A percentile compares a stretch with the other conserved stretches of the same genome.
Evolutionary conservation across 2,797 vertebrate species (phyloP).

Genomic region (Vipera ursinii): DNA sequence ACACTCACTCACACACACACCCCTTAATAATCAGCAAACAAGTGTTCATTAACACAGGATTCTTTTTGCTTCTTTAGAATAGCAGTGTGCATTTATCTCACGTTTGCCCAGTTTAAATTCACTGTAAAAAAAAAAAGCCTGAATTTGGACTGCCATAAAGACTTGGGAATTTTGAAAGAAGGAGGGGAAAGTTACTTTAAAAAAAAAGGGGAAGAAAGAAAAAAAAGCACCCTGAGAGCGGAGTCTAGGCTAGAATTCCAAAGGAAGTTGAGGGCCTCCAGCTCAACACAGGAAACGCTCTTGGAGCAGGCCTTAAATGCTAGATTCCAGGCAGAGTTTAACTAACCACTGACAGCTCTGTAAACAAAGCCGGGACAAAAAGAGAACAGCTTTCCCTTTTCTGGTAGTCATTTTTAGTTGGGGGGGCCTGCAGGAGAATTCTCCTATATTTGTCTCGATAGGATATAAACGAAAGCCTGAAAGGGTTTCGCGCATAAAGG

Average conservation of each 20-base stretch:
- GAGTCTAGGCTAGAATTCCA: conserved; percentile 67
- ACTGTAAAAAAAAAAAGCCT: conserved; percentile 20
- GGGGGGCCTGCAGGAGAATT: conserved; percentile 78
- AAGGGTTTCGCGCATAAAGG: conserved; percentile 72
- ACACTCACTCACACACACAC: neutral
- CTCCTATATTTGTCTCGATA: conserved; percentile 73
- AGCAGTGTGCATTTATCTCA: neutral
- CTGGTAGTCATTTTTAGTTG: conserved; percentile 83
- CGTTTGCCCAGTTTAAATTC: neutral
- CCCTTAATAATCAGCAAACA: neutral
- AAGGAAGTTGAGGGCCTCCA: conserved; percentile 77
- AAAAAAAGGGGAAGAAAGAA: neutral
- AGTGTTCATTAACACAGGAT: neutral
- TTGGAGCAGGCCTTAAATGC: conserved; percentile 76
- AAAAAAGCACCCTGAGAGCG: conserved; percentile 54
- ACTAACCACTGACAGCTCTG: conserved; percentile 86
- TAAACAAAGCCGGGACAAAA: conserved; percentile 83
- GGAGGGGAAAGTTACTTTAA: neutral
- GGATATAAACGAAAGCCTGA: conserved; percentile 72
- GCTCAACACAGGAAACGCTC: conserved; percentile 79
- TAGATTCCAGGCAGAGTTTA: conserved; percentile 79
- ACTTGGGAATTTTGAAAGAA: conserved; percentile 57
- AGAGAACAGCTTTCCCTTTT: conserved; percentile 82
- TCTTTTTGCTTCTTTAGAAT: conserved; percentile 18
- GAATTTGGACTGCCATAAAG: conserved; percentile 20